phyloP scores from a whole-genome alignment of 92 coral and sea anemone genomes.

The Phymanthus crucifer region DNA sequence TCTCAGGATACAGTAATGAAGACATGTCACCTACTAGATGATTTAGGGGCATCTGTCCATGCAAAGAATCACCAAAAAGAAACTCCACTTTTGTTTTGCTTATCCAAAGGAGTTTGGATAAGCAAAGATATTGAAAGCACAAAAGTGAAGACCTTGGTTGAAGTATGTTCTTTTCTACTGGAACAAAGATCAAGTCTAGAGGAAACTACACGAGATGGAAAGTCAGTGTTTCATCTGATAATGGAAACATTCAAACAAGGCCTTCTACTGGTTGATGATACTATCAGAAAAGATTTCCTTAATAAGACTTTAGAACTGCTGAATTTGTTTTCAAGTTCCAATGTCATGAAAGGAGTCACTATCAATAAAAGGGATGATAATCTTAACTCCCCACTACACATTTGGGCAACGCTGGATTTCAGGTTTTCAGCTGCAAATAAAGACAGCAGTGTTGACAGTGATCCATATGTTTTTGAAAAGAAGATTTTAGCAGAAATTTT shows the following conservation, averaged over 20 bases:
- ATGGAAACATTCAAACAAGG: background rate
- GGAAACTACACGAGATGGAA: background rate
- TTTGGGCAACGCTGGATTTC: conserved; percentile 15
- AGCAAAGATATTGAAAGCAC: background rate
- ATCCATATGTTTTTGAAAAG: background rate
- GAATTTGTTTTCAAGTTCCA: background rate
- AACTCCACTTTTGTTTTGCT: background rate
- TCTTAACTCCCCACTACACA: conserved; percentile 9
- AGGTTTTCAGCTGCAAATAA: background rate
- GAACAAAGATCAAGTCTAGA: background rate
- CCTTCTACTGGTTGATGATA: background rate
- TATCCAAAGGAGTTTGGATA: background rate
- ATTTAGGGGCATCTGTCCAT: background rate
- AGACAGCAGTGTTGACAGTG: too few relatives aligned
- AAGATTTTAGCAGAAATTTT: background rate
- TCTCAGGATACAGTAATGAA: background rate
- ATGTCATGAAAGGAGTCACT: background rate
- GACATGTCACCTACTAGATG: background rate
- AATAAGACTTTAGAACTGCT: background rate
- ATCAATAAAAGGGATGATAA: background rate
- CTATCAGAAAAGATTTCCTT: background rate
- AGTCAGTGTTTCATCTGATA: background rate
- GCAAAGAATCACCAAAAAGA: conserved; percentile 2
- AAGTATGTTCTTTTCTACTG: background rate
- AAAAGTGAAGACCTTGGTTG: background rate